A percentile compares a stretch with the other conserved stretches of the same genome.
Conservation (phyloP, 1,140 invertebrate genomes). For the Chironomus tepperi region DNA sequence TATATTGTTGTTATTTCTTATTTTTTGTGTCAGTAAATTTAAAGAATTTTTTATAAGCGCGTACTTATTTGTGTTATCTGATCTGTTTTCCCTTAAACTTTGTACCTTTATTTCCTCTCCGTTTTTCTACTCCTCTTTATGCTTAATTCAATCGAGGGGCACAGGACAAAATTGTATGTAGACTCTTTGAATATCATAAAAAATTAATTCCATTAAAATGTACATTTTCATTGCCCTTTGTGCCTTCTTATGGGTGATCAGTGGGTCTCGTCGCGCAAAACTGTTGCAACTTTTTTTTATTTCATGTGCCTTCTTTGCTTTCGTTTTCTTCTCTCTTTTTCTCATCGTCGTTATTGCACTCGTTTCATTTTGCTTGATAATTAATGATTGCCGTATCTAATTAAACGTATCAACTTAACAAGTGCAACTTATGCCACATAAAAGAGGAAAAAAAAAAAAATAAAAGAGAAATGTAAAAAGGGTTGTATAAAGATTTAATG, state of each 20-base stretch:
- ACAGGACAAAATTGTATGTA: too few species aligned
- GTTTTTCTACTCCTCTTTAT: too few species aligned
- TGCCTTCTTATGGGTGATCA: not conserved
- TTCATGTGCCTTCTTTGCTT: too few species aligned
- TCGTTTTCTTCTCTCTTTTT: not conserved
- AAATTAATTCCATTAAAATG: too few species aligned
- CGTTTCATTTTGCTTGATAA: constrained; percentile 15
- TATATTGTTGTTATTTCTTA: not conserved
- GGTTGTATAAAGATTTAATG: constrained; percentile 18
- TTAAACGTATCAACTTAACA: constrained; percentile 21
- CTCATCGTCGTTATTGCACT: not conserved
- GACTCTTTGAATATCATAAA: too few species aligned
- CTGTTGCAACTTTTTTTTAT: constrained; percentile 1
- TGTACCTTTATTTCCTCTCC: not conserved
- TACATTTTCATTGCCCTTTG: too few species aligned
- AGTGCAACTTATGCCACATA: constrained; percentile 22
- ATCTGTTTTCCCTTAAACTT: constrained; percentile 6
- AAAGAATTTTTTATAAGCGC: constrained; percentile 22
- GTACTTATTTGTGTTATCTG: constrained; percentile 21
- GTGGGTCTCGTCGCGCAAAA: not conserved
- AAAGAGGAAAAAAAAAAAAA: not conserved
- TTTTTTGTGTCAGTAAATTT: constrained; percentile 20
- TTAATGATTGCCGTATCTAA: constrained; percentile 21
- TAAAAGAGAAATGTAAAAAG: not conserved
- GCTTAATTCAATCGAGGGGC: too few species aligned